Evolutionary conservation across 2,797 vertebrate species (phyloP).

Genomic region (Chelidonichthys spinosus): DNA sequence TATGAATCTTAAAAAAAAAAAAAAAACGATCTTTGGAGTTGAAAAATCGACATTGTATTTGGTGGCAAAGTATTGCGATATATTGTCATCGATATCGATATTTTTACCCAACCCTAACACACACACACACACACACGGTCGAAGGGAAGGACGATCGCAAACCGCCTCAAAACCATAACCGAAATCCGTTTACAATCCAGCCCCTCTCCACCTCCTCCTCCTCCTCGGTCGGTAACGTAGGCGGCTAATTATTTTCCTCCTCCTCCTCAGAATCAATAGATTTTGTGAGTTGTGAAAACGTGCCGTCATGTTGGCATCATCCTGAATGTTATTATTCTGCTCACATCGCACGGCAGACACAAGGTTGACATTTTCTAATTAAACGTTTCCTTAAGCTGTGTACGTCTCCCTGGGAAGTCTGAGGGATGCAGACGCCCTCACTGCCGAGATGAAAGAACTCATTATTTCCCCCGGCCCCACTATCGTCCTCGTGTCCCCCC

Average conservation of each 20-base stretch:
- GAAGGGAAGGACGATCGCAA: neutral
- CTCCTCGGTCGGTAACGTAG: constrained; percentile 44
- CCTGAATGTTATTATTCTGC: constrained; percentile 71
- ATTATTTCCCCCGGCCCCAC: constrained; percentile 76
- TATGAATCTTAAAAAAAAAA: too few species aligned
- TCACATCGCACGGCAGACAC: constrained; percentile 67
- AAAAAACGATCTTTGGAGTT: too few species aligned
- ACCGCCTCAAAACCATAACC: neutral
- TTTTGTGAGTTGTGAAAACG: constrained; percentile 62
- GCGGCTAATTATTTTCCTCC: constrained; percentile 74
- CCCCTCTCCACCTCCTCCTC: constrained; percentile 29
- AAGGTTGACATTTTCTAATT: constrained; percentile 84
- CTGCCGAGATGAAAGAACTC: constrained; percentile 81
- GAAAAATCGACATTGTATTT: too few species aligned
- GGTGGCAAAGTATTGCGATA: too few species aligned
- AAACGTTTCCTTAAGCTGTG: constrained; percentile 84
- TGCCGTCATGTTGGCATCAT: constrained; percentile 69
- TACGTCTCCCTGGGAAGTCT: constrained; percentile 78
- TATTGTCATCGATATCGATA: too few species aligned
- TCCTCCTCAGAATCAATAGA: constrained; percentile 75
- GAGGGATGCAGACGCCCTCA: constrained; percentile 70
- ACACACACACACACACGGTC: constrained; percentile 12
- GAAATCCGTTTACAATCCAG: constrained; percentile 30
- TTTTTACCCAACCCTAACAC: too few species aligned
- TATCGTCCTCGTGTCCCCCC: constrained; percentile 68